A percentile compares a stretch with the other conserved stretches of the same genome.
Evolutionary conservation across 2,113 vertebrate species (phyloP).

Genomic region (Lagenorhynchus albirostris): DNA sequence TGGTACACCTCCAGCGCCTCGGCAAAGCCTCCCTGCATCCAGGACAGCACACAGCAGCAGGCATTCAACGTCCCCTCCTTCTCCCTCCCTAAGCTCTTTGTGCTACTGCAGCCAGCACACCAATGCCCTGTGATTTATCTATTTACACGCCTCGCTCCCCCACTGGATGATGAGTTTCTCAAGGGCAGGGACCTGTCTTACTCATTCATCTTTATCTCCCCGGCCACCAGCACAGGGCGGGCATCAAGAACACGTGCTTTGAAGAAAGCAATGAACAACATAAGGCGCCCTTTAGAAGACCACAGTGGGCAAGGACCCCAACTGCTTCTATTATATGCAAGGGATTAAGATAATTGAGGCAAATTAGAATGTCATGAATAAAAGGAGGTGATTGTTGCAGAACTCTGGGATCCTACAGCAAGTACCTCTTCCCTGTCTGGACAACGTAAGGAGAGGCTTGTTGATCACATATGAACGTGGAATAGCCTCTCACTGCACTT

Average conservation of each 20-base stretch:
- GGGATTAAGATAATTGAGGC: background rate
- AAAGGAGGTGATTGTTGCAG: background rate
- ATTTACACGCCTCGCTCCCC: background rate
- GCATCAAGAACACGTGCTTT: background rate
- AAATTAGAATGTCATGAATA: background rate
- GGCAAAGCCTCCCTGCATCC: background rate
- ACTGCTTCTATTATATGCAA: background rate
- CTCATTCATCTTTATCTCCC: slow-evolving; percentile 10
- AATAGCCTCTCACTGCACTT: background rate
- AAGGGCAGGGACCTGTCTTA: slow-evolving; percentile 37
- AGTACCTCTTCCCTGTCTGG: background rate
- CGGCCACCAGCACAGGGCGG: background rate
- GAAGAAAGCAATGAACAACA: background rate
- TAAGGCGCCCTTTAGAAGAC: background rate
- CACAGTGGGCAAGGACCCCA: background rate
- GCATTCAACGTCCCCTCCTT: fast-evolving
- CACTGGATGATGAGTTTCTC: slow-evolving; percentile 18
- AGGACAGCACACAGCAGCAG: background rate
- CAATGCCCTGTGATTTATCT: background rate
- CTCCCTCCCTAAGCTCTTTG: fast-evolving
- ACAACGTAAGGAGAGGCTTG: background rate
- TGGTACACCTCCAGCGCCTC: background rate
- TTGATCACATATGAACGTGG: background rate
- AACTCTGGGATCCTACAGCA: background rate
- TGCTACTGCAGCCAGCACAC: background rate